phyloP scores from a whole-genome alignment of 2,113 vertebrate species.

The Callocephalon fimbriatum region DNA sequence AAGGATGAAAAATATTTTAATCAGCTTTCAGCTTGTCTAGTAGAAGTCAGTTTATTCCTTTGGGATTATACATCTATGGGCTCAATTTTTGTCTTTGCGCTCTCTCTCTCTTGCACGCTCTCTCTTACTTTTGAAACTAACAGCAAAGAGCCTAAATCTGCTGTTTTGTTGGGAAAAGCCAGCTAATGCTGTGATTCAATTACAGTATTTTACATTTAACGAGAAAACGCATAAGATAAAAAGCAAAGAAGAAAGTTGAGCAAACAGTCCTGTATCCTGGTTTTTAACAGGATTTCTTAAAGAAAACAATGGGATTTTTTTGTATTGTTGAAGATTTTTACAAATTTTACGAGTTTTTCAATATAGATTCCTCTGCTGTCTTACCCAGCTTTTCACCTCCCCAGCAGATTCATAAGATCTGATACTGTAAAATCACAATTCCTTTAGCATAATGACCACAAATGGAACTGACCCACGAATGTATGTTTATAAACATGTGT shows the following conservation, averaged over 20 bases:
- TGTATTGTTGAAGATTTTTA: not conserved
- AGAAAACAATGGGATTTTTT: not conserved
- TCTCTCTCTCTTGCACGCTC: accelerated
- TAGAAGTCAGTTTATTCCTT: constrained; percentile 75
- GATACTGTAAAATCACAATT: not conserved
- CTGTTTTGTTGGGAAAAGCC: constrained; percentile 38
- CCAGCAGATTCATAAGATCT: not conserved
- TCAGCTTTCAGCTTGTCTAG: constrained; percentile 80
- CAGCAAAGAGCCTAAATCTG: constrained; percentile 48
- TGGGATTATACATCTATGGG: constrained; percentile 69
- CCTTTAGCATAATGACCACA: not conserved
- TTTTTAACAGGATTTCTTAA: not conserved
- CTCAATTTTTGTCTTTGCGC: constrained; percentile 45
- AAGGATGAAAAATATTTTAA: constrained; percentile 85
- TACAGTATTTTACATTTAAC: constrained; percentile 35
- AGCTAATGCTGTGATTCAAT: constrained; percentile 56
- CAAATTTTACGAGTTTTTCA: not conserved
- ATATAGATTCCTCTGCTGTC: not conserved
- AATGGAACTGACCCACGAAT: not conserved
- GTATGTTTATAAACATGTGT: not conserved
- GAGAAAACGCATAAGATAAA: constrained; percentile 2
- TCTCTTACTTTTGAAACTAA: constrained; percentile 47
- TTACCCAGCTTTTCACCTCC: not conserved
- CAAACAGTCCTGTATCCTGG: not conserved
- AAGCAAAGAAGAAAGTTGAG: not conserved